Evolutionary conservation across 2,113 vertebrate species (phyloP).

Genomic region (Poeciliopsis prolifica): DNA sequence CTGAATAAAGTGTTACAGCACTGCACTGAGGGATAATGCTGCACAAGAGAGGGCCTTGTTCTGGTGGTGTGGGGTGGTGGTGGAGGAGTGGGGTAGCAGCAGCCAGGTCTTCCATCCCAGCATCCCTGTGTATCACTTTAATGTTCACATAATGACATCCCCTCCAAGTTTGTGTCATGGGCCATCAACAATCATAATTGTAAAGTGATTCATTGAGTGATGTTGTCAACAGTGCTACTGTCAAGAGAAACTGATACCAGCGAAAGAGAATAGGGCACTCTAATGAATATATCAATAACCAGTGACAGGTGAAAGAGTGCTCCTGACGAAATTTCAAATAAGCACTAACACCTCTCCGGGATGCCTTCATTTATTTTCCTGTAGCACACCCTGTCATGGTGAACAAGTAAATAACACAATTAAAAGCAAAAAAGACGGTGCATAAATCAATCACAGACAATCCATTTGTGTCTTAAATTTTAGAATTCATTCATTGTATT

Average conservation of each 20-base stretch:
- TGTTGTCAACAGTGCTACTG: slow-evolving; percentile 82
- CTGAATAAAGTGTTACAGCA: slow-evolving; percentile 24
- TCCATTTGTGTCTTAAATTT: not conserved
- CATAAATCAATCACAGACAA: not conserved
- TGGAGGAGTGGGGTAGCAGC: slow-evolving; percentile 23
- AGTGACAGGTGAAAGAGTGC: slow-evolving; percentile 83
- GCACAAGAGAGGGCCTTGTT: slow-evolving; percentile 42
- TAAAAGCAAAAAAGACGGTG: slow-evolving; percentile 45
- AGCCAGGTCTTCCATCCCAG: slow-evolving; percentile 66
- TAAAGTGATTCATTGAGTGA: slow-evolving; percentile 87
- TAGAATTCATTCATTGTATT: not conserved
- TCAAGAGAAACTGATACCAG: slow-evolving; percentile 83
- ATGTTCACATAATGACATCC: slow-evolving; percentile 85
- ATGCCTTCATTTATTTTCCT: slow-evolving; percentile 76
- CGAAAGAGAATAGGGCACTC: slow-evolving; percentile 79
- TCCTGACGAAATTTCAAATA: slow-evolving; percentile 79
- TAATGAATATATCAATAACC: slow-evolving; percentile 88
- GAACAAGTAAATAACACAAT: slow-evolving; percentile 49
- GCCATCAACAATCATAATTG: slow-evolving; percentile 88
- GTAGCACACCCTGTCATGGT: slow-evolving; percentile 40
- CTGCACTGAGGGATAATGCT: slow-evolving; percentile 46
- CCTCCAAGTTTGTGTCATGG: slow-evolving; percentile 84
- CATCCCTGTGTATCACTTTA: slow-evolving; percentile 83
- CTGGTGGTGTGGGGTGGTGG: slow-evolving; percentile 37
- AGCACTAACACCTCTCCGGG: slow-evolving; percentile 74